A percentile compares a stretch with the other conserved stretches of the same genome.
These are phyloP conservation scores for Lamellibrachia columna DNA, from an alignment of 2,888 invertebrate genomes.

Conservation along the genomic window DNA sequence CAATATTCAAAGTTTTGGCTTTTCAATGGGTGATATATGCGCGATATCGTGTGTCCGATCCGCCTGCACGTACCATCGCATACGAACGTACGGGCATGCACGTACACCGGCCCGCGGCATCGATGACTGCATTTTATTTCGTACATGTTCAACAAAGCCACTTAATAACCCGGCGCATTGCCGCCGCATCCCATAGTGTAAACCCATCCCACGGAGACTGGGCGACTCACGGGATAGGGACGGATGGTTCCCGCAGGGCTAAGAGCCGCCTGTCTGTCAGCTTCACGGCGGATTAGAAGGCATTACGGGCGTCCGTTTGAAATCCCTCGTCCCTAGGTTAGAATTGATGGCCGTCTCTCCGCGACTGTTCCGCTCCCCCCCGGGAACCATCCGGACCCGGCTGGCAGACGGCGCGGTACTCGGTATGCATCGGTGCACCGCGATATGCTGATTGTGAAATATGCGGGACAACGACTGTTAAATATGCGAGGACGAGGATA, in stretches of 20 bases:
- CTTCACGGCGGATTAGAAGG: conserved; percentile 6
- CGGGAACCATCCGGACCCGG: not conserved
- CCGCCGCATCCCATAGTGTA: not conserved
- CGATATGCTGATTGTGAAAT: not conserved
- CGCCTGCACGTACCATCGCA: too few species aligned
- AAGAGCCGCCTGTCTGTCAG: not conserved
- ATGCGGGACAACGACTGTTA: not conserved
- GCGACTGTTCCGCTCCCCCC: not conserved
- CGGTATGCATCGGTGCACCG: not conserved
- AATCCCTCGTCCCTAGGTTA: not conserved
- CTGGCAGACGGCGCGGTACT: not conserved
- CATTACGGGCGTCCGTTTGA: not conserved
- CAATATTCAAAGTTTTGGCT: too few species aligned
- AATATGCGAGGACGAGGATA: not conserved
- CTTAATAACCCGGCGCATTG: not conserved
- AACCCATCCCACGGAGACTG: not conserved
- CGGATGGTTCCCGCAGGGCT: not conserved
- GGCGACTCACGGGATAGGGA: not conserved
- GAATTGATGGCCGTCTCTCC: not conserved
- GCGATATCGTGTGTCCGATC: too few species aligned
- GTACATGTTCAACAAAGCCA: not conserved
- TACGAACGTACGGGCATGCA: too few species aligned
- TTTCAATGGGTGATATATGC: too few species aligned
- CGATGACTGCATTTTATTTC: not conserved
- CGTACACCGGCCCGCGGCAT: too few species aligned